These are phyloP conservation scores for Dioctria rufipes DNA, from an alignment of 2,888 invertebrate genomes.

Conservation along the genomic window DNA sequence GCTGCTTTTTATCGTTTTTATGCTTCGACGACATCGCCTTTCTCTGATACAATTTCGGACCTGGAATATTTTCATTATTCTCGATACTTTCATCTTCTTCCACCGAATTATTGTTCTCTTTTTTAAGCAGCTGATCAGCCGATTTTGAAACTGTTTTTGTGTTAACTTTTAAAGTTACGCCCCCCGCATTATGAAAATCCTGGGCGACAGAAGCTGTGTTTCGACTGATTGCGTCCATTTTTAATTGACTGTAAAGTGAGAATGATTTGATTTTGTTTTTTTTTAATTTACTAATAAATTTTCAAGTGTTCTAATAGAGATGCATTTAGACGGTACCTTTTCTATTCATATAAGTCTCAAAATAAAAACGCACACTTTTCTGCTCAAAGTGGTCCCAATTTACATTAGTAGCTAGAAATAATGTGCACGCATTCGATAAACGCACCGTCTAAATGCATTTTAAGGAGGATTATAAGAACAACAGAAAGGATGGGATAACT, in stretches of 20 bases:
- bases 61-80: constrained; percentile 56
- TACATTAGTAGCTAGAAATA: too few relatives aligned
- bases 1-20: constrained; percentile 66
- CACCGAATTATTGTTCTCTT: constrained; percentile 62
- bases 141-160: constrained; percentile 58
- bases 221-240: constrained; percentile 72
- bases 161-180: constrained; percentile 70
- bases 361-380: too few relatives aligned
- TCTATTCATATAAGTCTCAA: too few relatives aligned
- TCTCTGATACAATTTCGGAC: constrained; percentile 61
- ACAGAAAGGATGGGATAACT: too few relatives aligned
- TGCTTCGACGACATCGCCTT: constrained; percentile 67
- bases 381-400: too few relatives aligned
- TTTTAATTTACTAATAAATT: too few relatives aligned
- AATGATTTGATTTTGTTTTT: not conserved
- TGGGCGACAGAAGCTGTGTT: constrained; percentile 73
- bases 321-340: too few relatives aligned
- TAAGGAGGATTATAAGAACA: too few relatives aligned
- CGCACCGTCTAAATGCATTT: too few relatives aligned
- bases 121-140: constrained; percentile 58
- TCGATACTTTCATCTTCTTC: constrained; percentile 58
- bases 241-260: constrained; percentile 67
- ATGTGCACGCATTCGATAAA: too few relatives aligned
- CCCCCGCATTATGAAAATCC: constrained; percentile 80
- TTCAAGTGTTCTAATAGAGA: too few relatives aligned